Evolutionary conservation across 2,113 vertebrate genomes (phyloP), one percentile per base, ranked within the genome.

Genomic region (Engraulis encrasicolus): DNA sequence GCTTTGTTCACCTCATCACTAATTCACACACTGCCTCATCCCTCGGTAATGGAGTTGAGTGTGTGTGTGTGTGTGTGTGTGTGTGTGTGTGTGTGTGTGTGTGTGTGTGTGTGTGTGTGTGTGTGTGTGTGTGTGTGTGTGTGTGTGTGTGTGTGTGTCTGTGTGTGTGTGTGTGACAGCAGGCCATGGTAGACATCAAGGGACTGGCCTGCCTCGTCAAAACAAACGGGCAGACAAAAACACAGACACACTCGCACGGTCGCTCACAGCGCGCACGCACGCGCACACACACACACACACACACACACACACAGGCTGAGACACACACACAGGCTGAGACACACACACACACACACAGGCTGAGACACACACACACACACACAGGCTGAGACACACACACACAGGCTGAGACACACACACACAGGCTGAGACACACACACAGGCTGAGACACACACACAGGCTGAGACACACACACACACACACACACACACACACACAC

Each of bases 1-100:
- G 85, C 87, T 89, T 79, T 85, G 88, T 90, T 86, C 83, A 37
- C 54, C 66, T 86, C 87, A 92, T 92, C 87, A 92, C 81, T 92
- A 91, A 93, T 92, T 91, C 85, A 94, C 50, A 50, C 50, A 14
- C 20, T 83, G 23, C 66, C 82, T 61, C 84, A 83, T 90, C 88
- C 54, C 52, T 83, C 82, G 87, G 87, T 87, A 90, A 89, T 38
- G 31, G 85, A 86, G 89, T 86, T 79, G 88, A 85, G n/a, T n/a
- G n/a, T n/a, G n/a, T 79, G 87, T 91, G 88, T 79, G 83, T 83
- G 82, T 58, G 40, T 78, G 87, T 50, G n/a, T 37, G 40, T 45
- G 40, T 34, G 66, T 74, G 31, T 31, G 9, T 34, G 11, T 34
- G 3, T 34, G 66, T 74, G 31, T 31, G 27, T 34, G 11, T 34